phyloP scores from a whole-genome alignment of 1,140 invertebrate genomes.

The Muscidifurax raptorellus region DNA sequence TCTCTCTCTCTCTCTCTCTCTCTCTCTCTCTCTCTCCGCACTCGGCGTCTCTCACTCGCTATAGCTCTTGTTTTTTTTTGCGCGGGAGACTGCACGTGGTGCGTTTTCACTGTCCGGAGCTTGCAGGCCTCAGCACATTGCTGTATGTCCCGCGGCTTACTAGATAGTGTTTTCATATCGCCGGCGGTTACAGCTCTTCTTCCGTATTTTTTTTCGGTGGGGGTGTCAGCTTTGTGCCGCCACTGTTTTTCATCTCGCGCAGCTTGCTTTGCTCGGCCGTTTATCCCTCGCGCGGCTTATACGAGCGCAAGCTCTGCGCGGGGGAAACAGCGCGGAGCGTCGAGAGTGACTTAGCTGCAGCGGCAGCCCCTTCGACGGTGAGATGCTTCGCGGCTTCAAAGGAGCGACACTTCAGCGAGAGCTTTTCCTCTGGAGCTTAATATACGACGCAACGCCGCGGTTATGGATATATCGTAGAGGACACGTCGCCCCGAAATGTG shows the following conservation, averaged over 20 bases:
- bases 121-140: slow-evolving; percentile 67
- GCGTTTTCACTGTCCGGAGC: slow-evolving; percentile 26
- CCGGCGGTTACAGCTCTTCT: slow-evolving; percentile 32
- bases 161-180: slow-evolving; percentile 70
- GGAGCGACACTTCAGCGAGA: slow-evolving; percentile 14
- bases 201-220: slow-evolving; percentile 46
- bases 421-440: neutral
- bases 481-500: slow-evolving; percentile 3
- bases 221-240: neutral
- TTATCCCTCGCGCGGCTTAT: slow-evolving; percentile 19
- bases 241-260: slow-evolving; percentile 6
- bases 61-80: neutral
- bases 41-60: too few relatives aligned
- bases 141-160: slow-evolving; percentile 68
- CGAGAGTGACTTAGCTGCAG: slow-evolving; percentile 11
- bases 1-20: neutral
- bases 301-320: neutral
- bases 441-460: too few relatives aligned
- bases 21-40: too few relatives aligned
- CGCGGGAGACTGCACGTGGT: neutral
- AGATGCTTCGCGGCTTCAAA: neutral
- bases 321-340: neutral
- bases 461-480: too few relatives aligned
- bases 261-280: neutral
- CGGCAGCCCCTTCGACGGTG: neutral